Evolutionary conservation across 1,140 invertebrate species (phyloP).

Genomic region (Tetramorium parvispinum): DNA sequence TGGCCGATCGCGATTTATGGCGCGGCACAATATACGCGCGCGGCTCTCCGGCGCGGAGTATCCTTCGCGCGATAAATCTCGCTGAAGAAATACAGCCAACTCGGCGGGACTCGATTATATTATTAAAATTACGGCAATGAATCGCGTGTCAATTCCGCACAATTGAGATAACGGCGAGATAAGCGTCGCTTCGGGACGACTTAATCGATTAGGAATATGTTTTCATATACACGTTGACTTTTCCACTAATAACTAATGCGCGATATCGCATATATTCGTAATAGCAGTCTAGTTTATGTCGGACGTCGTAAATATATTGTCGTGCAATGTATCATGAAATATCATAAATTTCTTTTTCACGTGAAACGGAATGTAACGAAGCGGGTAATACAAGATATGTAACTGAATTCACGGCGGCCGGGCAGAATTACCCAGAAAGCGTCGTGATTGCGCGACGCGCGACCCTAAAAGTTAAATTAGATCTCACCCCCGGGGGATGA

Average conservation of each 20-base stretch:
- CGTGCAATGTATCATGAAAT: background rate
- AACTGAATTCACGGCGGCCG: conserved; percentile 49
- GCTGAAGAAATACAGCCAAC: conserved; percentile 19
- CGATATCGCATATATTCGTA: background rate
- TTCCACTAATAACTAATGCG: background rate
- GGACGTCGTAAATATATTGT: background rate
- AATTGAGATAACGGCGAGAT: conserved; percentile 17
- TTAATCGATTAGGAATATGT: conserved; percentile 24
- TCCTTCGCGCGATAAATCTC: conserved; percentile 37
- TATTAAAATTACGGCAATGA: conserved; percentile 54
- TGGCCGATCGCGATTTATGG: conserved; percentile 48
- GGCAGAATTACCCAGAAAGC: conserved; percentile 36
- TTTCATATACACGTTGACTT: background rate
- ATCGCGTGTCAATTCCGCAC: conserved; percentile 29
- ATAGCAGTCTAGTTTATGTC: background rate
- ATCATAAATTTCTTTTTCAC: background rate
- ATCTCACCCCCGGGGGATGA: conserved; percentile 61
- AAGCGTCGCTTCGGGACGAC: background rate
- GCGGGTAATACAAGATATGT: conserved; percentile 32
- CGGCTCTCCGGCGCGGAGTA: background rate
- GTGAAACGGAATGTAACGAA: conserved; percentile 22
- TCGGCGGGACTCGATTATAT: conserved; percentile 18
- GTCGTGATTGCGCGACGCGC: conserved; percentile 60
- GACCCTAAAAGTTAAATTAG: conserved; percentile 74
- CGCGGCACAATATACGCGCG: background rate